phyloP scores from a whole-genome alignment of 1,140 invertebrate genomes.

The Camponotus floridanus region DNA sequence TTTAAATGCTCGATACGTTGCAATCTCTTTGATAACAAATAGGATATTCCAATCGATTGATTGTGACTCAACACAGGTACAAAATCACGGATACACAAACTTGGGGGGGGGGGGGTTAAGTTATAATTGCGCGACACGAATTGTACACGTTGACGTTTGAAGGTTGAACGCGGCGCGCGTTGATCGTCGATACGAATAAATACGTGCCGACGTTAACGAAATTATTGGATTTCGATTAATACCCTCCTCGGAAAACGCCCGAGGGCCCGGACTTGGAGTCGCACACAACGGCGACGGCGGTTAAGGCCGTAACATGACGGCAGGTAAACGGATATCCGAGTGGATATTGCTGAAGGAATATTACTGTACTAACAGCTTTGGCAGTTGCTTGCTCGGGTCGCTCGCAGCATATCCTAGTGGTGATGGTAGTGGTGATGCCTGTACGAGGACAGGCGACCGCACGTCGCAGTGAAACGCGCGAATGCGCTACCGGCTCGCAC shows the following conservation, averaged over 20 bases:
- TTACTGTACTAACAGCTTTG: constrained; percentile 53
- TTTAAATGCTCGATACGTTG: not conserved
- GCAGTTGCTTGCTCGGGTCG: constrained; percentile 55
- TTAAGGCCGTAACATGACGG: constrained; percentile 52
- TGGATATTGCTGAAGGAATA: constrained; percentile 62
- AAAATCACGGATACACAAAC: constrained; percentile 25
- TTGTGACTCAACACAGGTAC: constrained; percentile 13
- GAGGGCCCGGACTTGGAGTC: constrained; percentile 14
- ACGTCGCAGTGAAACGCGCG: not conserved
- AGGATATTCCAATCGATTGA: not conserved
- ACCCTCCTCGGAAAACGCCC: constrained; percentile 42
- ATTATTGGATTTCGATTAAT: constrained; percentile 70
- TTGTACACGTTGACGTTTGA: not conserved
- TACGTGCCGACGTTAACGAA: constrained; percentile 53
- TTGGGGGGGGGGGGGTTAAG: constrained; percentile 3
- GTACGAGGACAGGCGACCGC: constrained; percentile 9
- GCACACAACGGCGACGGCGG: constrained; percentile 12
- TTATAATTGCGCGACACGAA: not conserved
- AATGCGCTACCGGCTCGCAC: not conserved
- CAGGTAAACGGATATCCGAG: constrained; percentile 48
- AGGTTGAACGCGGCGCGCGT: constrained; percentile 1
- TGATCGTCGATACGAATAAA: constrained; percentile 30
- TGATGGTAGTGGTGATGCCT: not conserved
- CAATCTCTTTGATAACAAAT: constrained; percentile 1
- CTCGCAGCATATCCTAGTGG: constrained; percentile 4